Base-by-base conservation (phyloP, 2,797 vertebrate species). In the Cuculus canorus region DNA sequence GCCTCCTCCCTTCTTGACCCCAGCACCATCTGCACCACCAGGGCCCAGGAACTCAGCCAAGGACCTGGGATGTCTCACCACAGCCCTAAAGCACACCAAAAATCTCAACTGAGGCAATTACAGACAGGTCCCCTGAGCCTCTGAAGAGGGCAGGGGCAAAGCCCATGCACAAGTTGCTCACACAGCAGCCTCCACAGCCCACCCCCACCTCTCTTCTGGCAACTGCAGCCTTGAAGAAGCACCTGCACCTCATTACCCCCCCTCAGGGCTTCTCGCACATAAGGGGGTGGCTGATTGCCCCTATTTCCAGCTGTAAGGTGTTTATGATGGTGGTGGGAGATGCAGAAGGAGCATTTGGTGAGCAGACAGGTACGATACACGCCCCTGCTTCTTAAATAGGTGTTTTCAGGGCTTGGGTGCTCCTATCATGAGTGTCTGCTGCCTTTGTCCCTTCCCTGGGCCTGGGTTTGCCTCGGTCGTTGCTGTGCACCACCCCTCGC, bases 291-390 rank as follows among this genome's bases (percentile, higher is more conserved):
- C 47, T 17, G 48, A 24, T 24, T 17, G 1, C 9, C 3, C 27
- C 7, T 2, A 1, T 10, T 5, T 9, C 2, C 3, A 8, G 24
- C 22, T 82, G 21, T 0, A 13, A 17, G 37, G 4, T 41, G 27
- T 2, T 33, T 0, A 0, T 21, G 33, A 32, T 7, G 21, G 32
- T 9, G 18, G 11, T 43, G 35, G 35, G 10, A 33, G 25, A 23
- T 57, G 10, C 25, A 2, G 9, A 1, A 11, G 60, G 28, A 79
- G 8, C 0, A 0, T 4, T 10, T 0, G 3, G 9, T 1, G 18
- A 69, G 54, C 27, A 71, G 13, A 18, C 63, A 92, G 89, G 92
- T 92, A 93, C 2, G 69, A 5, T 16, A 2, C 1, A 0, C 0
- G 1, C 4, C 9, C 7, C 22, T 7, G 3, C 32, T 35, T 17